Evolutionary conservation across 2,113 vertebrate species (phyloP), one percentile per base, ranked within the genome.

Genomic region (Pelobates fuscus): DNA sequence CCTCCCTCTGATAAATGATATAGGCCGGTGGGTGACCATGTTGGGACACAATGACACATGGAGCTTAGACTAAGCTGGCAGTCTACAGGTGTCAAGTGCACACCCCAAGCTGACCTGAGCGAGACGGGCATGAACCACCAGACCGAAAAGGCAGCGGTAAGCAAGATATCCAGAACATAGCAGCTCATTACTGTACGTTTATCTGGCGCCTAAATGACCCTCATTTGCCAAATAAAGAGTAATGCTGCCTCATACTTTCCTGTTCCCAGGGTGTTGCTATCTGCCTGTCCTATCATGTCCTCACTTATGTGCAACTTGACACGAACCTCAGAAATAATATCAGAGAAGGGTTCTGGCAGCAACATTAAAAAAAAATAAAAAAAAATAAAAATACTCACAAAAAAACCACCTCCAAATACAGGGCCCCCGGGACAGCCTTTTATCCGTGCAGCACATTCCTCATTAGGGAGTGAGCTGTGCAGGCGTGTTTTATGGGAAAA

Each of bases 381-480:
- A n/a, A n/a, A n/a, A n/a, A n/a, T n/a, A n/a, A n/a, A n/a, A n/a
- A n/a, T n/a, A n/a, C 5, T 18, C 44, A 74, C 78, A 70, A 84
- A 80, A 64, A 0, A 80, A 55, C 57, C 32, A 61, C 41, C 65
- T 44, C 71, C 24, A 2, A 78, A 21, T 77, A 52, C 77, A 80
- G 44, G 30, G 60, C 79, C 71, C 78, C 68, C 5, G 71, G 67
- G 72, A 74, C 72, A 71, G 61, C 64, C 68, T 77, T 10, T 80
- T 44, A n/a, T 57, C 26, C 62, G 59, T 61, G 61, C 77, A 78
- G 59, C 26, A 65, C 78, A 83, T 58, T 83, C 78, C 81, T 82
- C 79, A 81, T 80, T 81, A 81, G 81, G 79, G 70, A 84, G 84
- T 82, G 81, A 82, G 80, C 58, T 63, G 79, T 59, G 70, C 49